phyloP scores from a whole-genome alignment of 2,113 vertebrate genomes.

The Empidonax alnorum region DNA sequence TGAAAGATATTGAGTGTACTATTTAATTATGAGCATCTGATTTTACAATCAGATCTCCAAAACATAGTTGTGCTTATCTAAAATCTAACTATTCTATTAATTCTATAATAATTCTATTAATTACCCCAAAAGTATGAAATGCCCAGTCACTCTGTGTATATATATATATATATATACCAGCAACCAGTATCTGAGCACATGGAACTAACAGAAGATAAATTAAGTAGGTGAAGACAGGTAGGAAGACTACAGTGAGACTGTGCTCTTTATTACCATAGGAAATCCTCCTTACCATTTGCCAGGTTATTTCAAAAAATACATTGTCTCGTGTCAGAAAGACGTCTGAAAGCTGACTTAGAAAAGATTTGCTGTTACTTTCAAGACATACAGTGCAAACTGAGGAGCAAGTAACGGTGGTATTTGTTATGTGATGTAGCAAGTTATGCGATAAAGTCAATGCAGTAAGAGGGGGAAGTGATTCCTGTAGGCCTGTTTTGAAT shows the following conservation, averaged over 20 bases:
- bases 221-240: background rate
- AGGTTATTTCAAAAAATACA: background rate
- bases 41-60: background rate
- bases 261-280: background rate
- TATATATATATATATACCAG: background rate
- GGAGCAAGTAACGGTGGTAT: background rate
- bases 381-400: background rate
- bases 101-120: background rate
- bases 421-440: background rate
- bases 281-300: background rate
- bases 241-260: background rate
- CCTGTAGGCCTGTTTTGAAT: background rate
- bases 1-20: background rate
- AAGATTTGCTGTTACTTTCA: background rate
- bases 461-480: background rate
- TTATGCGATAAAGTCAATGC: background rate
- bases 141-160: background rate
- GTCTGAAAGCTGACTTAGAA: background rate
- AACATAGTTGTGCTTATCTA: background rate
- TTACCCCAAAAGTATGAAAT: background rate
- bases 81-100: background rate
- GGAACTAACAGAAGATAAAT: background rate
- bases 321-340: background rate
- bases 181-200: background rate
- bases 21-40: background rate